These are phyloP conservation scores for Rhinatrema bivittatum DNA, from an alignment of 2,797 vertebrate species.

Conservation along the genomic window DNA sequence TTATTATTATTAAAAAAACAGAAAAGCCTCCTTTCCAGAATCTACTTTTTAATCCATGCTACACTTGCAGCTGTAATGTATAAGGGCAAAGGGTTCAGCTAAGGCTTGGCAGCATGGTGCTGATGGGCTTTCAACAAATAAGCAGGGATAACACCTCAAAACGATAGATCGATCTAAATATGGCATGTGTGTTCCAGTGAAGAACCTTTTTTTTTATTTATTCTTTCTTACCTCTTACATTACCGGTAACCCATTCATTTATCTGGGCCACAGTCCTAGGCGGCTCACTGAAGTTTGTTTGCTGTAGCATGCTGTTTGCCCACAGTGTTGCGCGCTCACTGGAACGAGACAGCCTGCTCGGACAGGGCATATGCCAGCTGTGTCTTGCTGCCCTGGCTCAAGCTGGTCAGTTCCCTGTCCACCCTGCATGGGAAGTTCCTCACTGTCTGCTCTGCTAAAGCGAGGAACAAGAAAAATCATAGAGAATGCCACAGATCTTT, in stretches of 20 bases:
- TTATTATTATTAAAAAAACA: no score
- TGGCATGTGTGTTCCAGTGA: no score
- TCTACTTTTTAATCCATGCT: no score
- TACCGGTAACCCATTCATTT: slow-evolving; percentile 20
- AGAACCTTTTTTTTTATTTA: no score
- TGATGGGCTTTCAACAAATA: no score
- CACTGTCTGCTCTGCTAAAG: slow-evolving; percentile 54
- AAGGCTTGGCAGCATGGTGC: no score
- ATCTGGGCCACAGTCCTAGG: slow-evolving; percentile 32
- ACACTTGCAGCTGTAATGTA: no score
- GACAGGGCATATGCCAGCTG: slow-evolving; percentile 70
- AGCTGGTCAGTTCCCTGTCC: slow-evolving; percentile 36
- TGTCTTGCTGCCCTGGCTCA: slow-evolving; percentile 46
- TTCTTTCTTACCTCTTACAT: slow-evolving; percentile 44
- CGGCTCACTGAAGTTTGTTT: slow-evolving; percentile 55
- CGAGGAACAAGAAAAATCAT: slow-evolving; percentile 18
- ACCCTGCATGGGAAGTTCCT: slow-evolving; percentile 47
- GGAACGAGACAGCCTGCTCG: slow-evolving; percentile 55
- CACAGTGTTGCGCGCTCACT: slow-evolving; percentile 47
- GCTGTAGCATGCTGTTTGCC: slow-evolving; percentile 68
- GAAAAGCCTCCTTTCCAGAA: no score
- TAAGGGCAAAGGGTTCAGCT: no score
- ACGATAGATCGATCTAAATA: no score
- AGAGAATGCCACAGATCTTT: no score
- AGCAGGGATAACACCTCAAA: no score